Base-by-base conservation (phyloP, 2,797 vertebrate species). In the Eidolon dupreanum region DNA sequence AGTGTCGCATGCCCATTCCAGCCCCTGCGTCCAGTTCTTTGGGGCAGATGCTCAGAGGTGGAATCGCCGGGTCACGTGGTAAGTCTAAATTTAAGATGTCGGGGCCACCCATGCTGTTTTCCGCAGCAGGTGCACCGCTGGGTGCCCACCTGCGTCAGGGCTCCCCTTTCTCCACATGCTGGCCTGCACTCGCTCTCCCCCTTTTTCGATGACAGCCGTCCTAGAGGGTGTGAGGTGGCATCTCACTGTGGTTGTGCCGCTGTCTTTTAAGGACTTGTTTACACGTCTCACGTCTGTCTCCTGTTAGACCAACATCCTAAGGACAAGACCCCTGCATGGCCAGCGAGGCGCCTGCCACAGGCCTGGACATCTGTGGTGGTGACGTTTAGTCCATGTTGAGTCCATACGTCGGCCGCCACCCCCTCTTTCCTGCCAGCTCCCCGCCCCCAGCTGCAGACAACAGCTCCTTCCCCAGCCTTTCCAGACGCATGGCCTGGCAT, bases 331-430 rank as follows among this genome's bases (percentile, higher is more conserved):
- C 31, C 24, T 26, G 26, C 3, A 24, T 10, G 6, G 10, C 46
- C 31, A 0, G 22, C 16, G 4, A 9, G 3, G 20, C 12, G 0
- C 46, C 16, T 5, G 82, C 77, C n/a, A 5, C 10, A 4, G 74
- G 24, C 10, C 5, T 22, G 22, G 73, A 63, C 17, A 10, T 16
- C 1, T 19, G 57, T 28, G 59, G 51, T 4, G 26, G n/a, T 5
- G 41, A 36, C 0, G 0, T 9, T 51, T 0, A 2, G 17, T 7
- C 59, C 36, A 7, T 0, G 0, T 22, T 1, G 22, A 51, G 17
- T 38, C n/a, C 26, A 4, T 28, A 3, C 5, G 8, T 17, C 20
- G 3, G 20, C 17, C 9, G 0, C 19, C 0, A 0, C 8, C 24
- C 0, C 15, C 28, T 1, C 8, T 36, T 46, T 17, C 81, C 55